A percentile compares a stretch with the other conserved stretches of the same genome.
Evolutionary conservation across 2,888 invertebrate genomes (phyloP).

Genomic region (Dioctria rufipes): DNA sequence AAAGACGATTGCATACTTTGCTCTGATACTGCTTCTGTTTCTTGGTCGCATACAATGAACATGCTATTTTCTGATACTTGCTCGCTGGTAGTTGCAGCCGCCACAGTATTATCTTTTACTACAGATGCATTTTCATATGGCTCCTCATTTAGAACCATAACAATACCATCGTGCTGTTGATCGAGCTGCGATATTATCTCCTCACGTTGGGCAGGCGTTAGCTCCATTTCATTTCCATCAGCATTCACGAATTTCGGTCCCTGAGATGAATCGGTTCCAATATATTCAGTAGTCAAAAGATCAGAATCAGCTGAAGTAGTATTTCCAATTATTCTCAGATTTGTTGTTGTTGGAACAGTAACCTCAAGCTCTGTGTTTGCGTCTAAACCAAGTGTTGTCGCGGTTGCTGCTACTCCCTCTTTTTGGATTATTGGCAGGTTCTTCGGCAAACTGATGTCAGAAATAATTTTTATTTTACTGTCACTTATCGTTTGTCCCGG

Average conservation of each 20-base stretch:
- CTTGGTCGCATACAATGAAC: slow-evolving; percentile 66
- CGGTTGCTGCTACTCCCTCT: slow-evolving; percentile 61
- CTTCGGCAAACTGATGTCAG: slow-evolving; percentile 69
- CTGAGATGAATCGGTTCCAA: slow-evolving; percentile 45
- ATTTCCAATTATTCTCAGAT: slow-evolving; percentile 73
- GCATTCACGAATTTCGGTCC: slow-evolving; percentile 72
- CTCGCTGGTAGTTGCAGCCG: slow-evolving; percentile 34
- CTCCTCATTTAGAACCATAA: slow-evolving; percentile 69
- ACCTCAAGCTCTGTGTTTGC: slow-evolving; percentile 66
- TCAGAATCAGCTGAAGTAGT: slow-evolving; percentile 47
- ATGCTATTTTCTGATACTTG: slow-evolving; percentile 63
- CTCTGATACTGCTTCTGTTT: slow-evolving; percentile 65
- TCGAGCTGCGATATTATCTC: slow-evolving; percentile 70
- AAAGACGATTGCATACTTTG: slow-evolving; percentile 15
- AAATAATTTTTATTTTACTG: slow-evolving; percentile 73
- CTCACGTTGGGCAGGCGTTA: slow-evolving; percentile 70
- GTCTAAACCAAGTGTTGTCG: slow-evolving; percentile 59
- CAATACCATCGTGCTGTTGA: slow-evolving; percentile 69
- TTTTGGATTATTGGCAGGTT: slow-evolving; percentile 60
- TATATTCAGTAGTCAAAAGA: slow-evolving; percentile 41
- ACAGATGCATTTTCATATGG: slow-evolving; percentile 46
- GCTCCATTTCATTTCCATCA: slow-evolving; percentile 71
- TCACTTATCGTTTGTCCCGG: background rate
- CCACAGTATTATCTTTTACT: slow-evolving; percentile 3
- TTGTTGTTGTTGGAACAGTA: slow-evolving; percentile 63